A percentile compares a stretch with the other conserved stretches of the same genome.
Evolutionary conservation across 2,113 vertebrate species (phyloP).

Genomic region (Podilymbus podiceps): DNA sequence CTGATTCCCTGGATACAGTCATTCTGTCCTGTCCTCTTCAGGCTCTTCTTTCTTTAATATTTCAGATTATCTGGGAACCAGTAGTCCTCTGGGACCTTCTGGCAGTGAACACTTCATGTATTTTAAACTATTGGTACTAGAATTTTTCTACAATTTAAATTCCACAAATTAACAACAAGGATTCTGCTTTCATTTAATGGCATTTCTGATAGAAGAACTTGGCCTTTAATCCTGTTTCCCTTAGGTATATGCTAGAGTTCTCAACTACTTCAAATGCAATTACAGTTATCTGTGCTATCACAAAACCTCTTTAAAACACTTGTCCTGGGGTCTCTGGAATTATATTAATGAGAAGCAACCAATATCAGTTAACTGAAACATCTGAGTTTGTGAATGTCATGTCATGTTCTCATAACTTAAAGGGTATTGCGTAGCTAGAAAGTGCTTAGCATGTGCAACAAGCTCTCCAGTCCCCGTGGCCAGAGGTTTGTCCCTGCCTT

Average conservation of each 20-base stretch:
- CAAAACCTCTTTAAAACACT: conserved; percentile 14
- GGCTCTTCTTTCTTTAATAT: conserved; percentile 33
- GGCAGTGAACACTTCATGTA: neutral
- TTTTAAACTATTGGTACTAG: conserved; percentile 15
- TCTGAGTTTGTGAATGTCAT: neutral
- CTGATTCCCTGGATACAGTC: neutral
- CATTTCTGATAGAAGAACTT: conserved; percentile 17
- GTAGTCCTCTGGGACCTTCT: neutral
- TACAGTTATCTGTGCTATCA: conserved; percentile 16
- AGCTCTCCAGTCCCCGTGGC: neutral
- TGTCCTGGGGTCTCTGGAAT: neutral
- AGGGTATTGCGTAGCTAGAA: neutral
- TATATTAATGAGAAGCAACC: neutral
- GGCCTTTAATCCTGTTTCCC: conserved; percentile 34
- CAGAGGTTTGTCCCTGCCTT: rapidly evolving
- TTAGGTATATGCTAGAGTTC: neutral
- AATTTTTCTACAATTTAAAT: conserved; percentile 36
- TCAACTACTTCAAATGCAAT: neutral
- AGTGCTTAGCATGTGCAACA: neutral
- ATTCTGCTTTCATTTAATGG: conserved; percentile 19
- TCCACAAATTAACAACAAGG: neutral
- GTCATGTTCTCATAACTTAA: neutral
- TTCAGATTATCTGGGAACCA: conserved; percentile 31
- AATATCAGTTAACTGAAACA: neutral
- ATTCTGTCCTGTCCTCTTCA: neutral